Evolutionary conservation across 2,797 vertebrate species (phyloP).

Genomic region (Chaunax sp.): DNA sequence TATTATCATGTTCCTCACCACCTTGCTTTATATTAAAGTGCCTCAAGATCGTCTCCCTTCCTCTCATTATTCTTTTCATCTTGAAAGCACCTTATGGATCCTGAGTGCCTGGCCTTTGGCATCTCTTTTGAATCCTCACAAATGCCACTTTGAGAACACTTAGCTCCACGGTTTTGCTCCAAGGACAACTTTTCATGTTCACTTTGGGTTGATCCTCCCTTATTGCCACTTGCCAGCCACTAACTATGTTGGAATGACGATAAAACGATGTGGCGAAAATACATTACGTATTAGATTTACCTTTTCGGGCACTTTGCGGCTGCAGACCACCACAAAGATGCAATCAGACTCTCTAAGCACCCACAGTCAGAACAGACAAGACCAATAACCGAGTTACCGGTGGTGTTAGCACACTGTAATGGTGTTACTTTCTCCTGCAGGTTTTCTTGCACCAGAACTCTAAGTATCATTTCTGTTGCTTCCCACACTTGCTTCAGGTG

Average conservation of each 20-base stretch:
- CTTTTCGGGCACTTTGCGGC: constrained; percentile 8
- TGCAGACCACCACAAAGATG: constrained; percentile 29
- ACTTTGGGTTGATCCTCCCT: neutral
- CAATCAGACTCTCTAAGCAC: constrained; percentile 28
- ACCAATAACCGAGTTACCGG: constrained; percentile 42
- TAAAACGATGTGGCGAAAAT: constrained; percentile 5
- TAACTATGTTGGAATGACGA: neutral
- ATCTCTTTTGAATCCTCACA: neutral
- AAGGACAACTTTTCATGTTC: neutral
- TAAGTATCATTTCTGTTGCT: constrained; percentile 18
- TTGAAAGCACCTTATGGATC: constrained; percentile 36
- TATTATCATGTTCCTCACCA: constrained; percentile 4
- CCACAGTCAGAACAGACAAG: constrained; percentile 28
- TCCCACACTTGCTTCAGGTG: constrained; percentile 9
- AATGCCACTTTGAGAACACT: neutral
- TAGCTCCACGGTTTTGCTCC: neutral
- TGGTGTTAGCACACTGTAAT: constrained; percentile 31
- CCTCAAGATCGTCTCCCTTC: constrained; percentile 28
- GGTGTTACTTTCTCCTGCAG: constrained; percentile 47
- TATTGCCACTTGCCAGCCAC: constrained; percentile 18
- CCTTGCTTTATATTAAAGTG: constrained; percentile 34
- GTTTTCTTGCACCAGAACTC: constrained; percentile 30
- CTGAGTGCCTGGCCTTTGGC: neutral
- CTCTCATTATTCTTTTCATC: constrained; percentile 49
- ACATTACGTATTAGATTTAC: constrained; percentile 29